Evolutionary conservation across 2,888 invertebrate species (phyloP).

Genomic region (Microplitis deprimator): DNA sequence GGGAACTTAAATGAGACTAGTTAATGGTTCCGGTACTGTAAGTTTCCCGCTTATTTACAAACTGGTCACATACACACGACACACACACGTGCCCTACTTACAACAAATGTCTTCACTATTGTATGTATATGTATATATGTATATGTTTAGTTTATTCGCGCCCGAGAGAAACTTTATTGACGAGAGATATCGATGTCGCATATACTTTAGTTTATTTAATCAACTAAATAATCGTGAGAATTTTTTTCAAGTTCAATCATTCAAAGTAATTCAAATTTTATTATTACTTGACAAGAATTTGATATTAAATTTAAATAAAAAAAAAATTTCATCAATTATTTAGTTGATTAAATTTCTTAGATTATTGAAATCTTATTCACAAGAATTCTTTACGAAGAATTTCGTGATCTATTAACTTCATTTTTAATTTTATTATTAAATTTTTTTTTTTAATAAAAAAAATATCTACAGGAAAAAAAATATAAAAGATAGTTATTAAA

Average conservation of each 20-base stretch:
- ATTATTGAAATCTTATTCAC: not conserved
- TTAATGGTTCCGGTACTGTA: constrained; percentile 14
- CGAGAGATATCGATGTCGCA: constrained; percentile 1
- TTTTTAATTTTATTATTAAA: not conserved
- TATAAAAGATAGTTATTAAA: not conserved
- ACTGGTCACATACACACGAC: constrained; percentile 25
- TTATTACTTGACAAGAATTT: not conserved
- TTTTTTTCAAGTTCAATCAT: not conserved
- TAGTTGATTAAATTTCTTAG: not conserved
- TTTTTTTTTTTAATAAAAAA: not conserved
- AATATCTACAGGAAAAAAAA: not conserved
- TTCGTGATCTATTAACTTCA: not conserved
- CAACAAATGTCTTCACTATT: not conserved
- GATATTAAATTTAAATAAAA: not conserved
- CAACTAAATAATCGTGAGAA: not conserved
- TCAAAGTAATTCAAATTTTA: not conserved
- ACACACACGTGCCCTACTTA: constrained; percentile 25
- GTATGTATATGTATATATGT: not conserved
- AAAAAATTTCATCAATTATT: not conserved
- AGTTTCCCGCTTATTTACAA: constrained; percentile 21
- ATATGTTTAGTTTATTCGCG: constrained; percentile 13
- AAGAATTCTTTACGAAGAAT: not conserved
- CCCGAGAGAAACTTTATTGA: constrained; percentile 4
- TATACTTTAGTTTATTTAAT: constrained; percentile 2
- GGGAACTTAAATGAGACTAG: constrained; percentile 17